Evolutionary conservation across 2,888 invertebrate species (phyloP).

Genomic region (Tetranychus truncatus): DNA sequence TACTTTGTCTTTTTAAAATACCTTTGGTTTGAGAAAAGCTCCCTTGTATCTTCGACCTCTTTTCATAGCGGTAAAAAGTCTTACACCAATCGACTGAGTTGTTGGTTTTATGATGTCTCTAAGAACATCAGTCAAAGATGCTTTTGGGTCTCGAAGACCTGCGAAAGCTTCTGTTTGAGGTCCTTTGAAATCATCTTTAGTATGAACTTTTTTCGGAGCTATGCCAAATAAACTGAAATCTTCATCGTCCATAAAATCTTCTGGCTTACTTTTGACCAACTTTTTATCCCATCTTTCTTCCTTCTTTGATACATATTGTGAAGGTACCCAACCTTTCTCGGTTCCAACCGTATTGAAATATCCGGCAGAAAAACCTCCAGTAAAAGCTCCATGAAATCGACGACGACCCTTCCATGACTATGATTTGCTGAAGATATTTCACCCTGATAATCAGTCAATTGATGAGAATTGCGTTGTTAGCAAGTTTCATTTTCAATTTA

Average conservation of each 20-base stretch:
- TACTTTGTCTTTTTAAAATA: constrained; percentile 18
- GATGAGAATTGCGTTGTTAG: too few species aligned
- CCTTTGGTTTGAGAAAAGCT: constrained; percentile 10
- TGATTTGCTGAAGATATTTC: too few species aligned
- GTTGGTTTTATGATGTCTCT: constrained; percentile 49
- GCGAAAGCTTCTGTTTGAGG: constrained; percentile 28
- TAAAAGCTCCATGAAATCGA: constrained; percentile 95
- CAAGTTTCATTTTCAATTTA: too few species aligned
- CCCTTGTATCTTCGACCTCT: constrained; percentile 16
- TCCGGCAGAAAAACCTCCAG: constrained; percentile 93
- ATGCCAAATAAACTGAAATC: constrained; percentile 87
- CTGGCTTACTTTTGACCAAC: constrained; percentile 45
- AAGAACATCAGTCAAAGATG: constrained; percentile 49
- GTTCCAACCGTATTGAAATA: constrained; percentile 92
- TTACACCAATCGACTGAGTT: constrained; percentile 70
- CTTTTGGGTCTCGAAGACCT: constrained; percentile 34
- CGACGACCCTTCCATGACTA: constrained; percentile 52
- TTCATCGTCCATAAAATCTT: constrained; percentile 97
- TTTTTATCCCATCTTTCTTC: constrained; percentile 14
- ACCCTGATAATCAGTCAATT: too few species aligned
- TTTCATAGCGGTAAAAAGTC: constrained; percentile 69
- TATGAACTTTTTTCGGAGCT: constrained; percentile 64
- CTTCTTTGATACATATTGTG: constrained; percentile 56
- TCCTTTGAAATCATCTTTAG: constrained; percentile 51
- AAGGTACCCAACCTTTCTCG: constrained; percentile 65